Evolutionary conservation across 2,888 invertebrate species (phyloP).

Genomic region (Pachycephus smyrnensis): DNA sequence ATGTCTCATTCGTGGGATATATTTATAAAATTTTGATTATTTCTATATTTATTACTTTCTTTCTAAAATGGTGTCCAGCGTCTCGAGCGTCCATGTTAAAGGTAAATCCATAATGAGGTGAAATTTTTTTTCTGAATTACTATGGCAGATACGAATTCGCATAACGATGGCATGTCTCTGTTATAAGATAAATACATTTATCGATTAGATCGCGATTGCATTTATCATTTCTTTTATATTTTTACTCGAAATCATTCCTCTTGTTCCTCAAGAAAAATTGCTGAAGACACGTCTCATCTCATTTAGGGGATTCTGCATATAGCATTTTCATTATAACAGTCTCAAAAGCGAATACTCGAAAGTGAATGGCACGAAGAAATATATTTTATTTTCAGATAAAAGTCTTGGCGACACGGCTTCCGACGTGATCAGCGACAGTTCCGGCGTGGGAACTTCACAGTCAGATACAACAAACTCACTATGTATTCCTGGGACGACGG

Average conservation of each 20-base stretch:
- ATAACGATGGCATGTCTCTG: not conserved
- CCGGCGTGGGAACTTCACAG: conserved; percentile 90
- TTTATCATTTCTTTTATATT: not conserved
- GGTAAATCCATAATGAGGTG: not conserved
- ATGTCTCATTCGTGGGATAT: conserved; percentile 26
- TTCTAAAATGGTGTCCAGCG: not conserved
- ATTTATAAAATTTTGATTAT: conserved; percentile 3
- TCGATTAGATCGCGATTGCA: not conserved
- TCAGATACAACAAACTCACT: conserved; percentile 85
- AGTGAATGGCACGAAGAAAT: not conserved
- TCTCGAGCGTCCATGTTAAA: not conserved
- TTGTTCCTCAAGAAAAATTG: not conserved
- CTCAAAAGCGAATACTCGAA: not conserved
- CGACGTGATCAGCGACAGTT: conserved; percentile 93
- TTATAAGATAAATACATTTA: not conserved
- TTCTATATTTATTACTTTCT: not conserved
- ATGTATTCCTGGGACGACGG: conserved; percentile 84
- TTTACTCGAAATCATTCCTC: not conserved
- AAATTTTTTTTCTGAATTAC: not conserved
- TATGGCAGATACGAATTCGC: not conserved
- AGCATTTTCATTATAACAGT: not conserved
- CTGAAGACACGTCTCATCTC: not conserved
- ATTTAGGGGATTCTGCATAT: not conserved
- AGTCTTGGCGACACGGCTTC: conserved; percentile 86
- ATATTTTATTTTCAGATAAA: conserved; percentile 77